Evolutionary conservation across 2,113 vertebrate species (phyloP).

Genomic region (Sinocyclocheilus grahami): DNA sequence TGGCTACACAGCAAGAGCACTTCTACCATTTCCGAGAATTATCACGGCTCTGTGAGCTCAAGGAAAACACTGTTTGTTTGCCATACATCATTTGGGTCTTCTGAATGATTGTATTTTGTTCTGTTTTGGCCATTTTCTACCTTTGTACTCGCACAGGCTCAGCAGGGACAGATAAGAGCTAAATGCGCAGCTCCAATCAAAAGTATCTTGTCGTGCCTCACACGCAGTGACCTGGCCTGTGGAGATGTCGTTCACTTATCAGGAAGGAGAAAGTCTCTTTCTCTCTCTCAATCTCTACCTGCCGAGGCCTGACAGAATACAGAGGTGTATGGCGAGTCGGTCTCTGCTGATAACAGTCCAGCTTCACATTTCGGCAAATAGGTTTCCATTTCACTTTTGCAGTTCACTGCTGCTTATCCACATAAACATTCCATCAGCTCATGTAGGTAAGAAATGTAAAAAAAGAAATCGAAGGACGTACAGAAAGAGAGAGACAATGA

Average conservation of each 20-base stretch:
- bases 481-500: background rate
- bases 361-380: constrained; percentile 54
- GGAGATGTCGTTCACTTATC: constrained; percentile 58
- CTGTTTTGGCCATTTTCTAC: constrained; percentile 15
- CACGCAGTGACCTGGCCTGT: constrained; percentile 35
- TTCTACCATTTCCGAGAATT: constrained; percentile 41
- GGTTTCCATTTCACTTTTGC: constrained; percentile 61
- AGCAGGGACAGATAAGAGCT: constrained; percentile 49
- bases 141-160: constrained; percentile 45
- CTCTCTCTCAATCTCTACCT: constrained; percentile 22
- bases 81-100: constrained; percentile 42
- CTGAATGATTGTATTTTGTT: constrained; percentile 13
- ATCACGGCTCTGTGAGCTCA: constrained; percentile 10
- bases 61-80: constrained; percentile 30
- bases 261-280: constrained; percentile 34
- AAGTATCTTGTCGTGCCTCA: constrained; percentile 34
- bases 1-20: constrained; percentile 45
- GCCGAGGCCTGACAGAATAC: constrained; percentile 22
- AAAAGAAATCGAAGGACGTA: background rate
- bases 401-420: constrained; percentile 52
- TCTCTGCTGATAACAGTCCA: constrained; percentile 52
- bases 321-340: constrained; percentile 26
- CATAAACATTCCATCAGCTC: constrained; percentile 49
- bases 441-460: constrained; percentile 35
- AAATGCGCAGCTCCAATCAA: constrained; percentile 37